A percentile compares a stretch with the other conserved stretches of the same genome.
phyloP scores from a whole-genome alignment of 1,140 invertebrate genomes.

The Eriocheir sinensis region DNA sequence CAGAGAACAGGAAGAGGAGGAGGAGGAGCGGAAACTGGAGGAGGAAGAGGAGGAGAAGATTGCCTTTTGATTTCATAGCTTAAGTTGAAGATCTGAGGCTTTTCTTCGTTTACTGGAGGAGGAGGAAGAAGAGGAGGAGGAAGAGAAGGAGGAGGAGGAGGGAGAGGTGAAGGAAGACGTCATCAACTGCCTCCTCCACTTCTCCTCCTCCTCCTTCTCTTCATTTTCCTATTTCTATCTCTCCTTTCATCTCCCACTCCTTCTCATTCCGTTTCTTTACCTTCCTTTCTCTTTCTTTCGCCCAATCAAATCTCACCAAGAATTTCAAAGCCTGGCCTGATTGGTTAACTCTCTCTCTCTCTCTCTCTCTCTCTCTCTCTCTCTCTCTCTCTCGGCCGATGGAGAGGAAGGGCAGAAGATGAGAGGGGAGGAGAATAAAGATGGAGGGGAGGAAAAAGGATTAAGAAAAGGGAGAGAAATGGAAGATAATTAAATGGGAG shows the following conservation, averaged over 20 bases:
- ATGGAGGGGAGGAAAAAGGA: too few species aligned
- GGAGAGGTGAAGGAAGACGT: background rate
- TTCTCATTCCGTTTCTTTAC: background rate
- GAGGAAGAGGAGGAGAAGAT: constrained; percentile 27
- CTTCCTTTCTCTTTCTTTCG: too few species aligned
- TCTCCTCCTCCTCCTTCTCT: background rate
- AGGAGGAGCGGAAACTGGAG: background rate
- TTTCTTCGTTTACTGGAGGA: background rate
- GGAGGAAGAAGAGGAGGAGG: background rate
- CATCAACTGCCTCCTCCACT: background rate
- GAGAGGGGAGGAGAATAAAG: too few species aligned
- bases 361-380: too few species aligned
- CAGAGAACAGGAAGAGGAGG: background rate
- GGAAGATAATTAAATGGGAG: too few species aligned
- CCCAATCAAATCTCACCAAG: too few species aligned
- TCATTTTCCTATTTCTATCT: background rate
- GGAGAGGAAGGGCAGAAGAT: too few species aligned
- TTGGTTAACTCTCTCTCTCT: too few species aligned
- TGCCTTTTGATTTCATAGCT: background rate
- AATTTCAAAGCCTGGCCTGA: too few species aligned
- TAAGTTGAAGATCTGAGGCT: background rate
- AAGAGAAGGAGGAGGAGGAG: background rate
- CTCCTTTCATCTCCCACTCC: background rate
- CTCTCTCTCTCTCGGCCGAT: too few species aligned
- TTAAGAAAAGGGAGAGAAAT: too few species aligned